Percentiles rank a stretch among this genome's conserved stretches.
Conservation (phyloP, 53 echinoderm and acorn worm species). For the Glandiceps talaboti region DNA sequence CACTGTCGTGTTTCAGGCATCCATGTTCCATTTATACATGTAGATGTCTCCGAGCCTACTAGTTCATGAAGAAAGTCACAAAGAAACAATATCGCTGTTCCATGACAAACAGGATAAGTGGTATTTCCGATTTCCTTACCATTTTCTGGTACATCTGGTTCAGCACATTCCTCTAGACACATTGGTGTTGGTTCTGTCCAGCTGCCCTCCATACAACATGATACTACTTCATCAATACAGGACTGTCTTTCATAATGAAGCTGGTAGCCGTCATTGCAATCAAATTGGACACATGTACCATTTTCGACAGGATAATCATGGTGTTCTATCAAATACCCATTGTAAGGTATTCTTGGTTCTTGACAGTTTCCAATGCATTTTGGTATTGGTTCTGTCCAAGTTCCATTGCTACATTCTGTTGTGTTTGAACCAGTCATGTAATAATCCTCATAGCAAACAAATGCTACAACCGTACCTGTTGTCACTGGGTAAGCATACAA, state of each 20-base stretch:
- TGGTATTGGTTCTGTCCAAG: not conserved
- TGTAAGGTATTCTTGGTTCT: slow-evolving; percentile 12
- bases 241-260: not conserved
- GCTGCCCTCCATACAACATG: slow-evolving; percentile 29
- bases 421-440: not conserved
- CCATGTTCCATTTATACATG: not conserved
- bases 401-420: not conserved
- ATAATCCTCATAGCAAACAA: not conserved
- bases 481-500: not conserved
- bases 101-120: not conserved
- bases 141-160: not conserved
- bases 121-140: not conserved
- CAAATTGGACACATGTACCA: slow-evolving; percentile 22
- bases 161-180: slow-evolving; percentile 3
- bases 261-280: slow-evolving; percentile 31
- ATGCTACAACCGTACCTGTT: not conserved
- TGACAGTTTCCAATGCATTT: not conserved
- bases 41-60: not conserved
- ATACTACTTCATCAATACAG: slow-evolving; percentile 28
- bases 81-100: not conserved
- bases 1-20: not conserved
- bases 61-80: not conserved
- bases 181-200: slow-evolving; percentile 35
- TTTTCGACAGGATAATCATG: not conserved
- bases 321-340: not conserved